Evolutionary conservation across 1,140 invertebrate species (phyloP).

Genomic region (Listronotus bonariensis): DNA sequence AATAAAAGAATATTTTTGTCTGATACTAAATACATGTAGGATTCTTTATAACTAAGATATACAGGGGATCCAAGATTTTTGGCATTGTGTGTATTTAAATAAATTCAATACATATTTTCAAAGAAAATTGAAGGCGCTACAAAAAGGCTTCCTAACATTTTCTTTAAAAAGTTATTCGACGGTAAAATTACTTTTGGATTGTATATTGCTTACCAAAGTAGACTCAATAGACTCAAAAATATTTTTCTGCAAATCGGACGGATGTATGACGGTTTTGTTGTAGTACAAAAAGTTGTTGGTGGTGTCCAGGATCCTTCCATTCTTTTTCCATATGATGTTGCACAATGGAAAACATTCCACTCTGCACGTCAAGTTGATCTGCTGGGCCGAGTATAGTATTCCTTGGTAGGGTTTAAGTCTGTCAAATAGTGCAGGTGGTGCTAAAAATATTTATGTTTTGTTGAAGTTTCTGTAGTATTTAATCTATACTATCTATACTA

Average conservation of each 20-base stretch:
- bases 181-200: too few species aligned
- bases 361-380: constrained; percentile 81
- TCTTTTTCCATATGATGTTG: constrained; percentile 81
- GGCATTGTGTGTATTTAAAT: too few species aligned
- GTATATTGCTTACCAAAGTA: constrained; percentile 65
- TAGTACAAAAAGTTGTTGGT: constrained; percentile 67
- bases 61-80: too few species aligned
- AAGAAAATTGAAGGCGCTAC: too few species aligned
- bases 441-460: constrained; percentile 54
- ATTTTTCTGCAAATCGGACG: constrained; percentile 73
- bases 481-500: too few species aligned
- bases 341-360: constrained; percentile 88
- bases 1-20: too few species aligned
- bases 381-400: constrained; percentile 69
- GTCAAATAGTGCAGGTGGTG: constrained; percentile 83
- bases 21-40: too few species aligned
- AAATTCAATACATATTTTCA: too few species aligned
- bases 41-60: too few species aligned
- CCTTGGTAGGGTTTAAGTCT: constrained; percentile 81
- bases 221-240: constrained; percentile 88
- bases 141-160: too few species aligned
- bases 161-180: too few species aligned
- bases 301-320: constrained; percentile 68
- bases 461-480: neutral
- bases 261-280: constrained; percentile 66